Evolutionary conservation across 2,888 invertebrate genomes (phyloP), one percentile per base, ranked within the genome.

Genomic region (Agrotis exclamationis): DNA sequence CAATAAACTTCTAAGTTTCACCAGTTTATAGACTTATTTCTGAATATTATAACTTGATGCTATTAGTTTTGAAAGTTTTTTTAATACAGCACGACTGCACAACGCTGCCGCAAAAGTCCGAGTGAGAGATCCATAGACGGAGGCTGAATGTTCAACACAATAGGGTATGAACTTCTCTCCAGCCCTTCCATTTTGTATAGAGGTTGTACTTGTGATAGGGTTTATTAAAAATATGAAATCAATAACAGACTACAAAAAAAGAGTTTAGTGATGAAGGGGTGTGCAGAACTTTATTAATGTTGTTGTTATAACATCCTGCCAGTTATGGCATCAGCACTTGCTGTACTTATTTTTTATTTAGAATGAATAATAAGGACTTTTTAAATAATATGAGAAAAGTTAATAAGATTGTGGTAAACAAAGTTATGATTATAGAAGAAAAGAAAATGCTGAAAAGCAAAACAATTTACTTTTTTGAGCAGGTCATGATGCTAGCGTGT

Each of bases 61-160:
- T 86, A 88, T 88, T 90, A 87, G 85, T 85, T 85, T 90, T 87
- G 87, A 85, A 86, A 84, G 83, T 89, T 89, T 91, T 87, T 87
- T 86, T 72, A 87, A 85, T 89, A 85, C 76, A 88, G 91, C 90
- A 94, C 95, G 88, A 93, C 95, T 93, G 94, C 89, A 89, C 94
- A 90, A 87, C 88, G 81, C 93, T 90, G 84, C 85, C 85, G 89
- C 88, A 89, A 85, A 85, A 86, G 88, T 86, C 87, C 89, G 91
- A 96, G 95, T 96, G 96, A 94, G 92, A 91, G 89, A 89, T 90
- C 88, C 88, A 82, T 85, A 83, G 85, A 87, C 77, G 86, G 92
- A 89, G 84, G 87, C 91, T 88, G 92, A 88, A 89, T 85, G 82
- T 82, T 86, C 84, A 86, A 88, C 88, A 95, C 95, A 95, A 95